Evolutionary conservation across 2,888 invertebrate genomes (phyloP).

Genomic region (Himalopsyche japonica): DNA sequence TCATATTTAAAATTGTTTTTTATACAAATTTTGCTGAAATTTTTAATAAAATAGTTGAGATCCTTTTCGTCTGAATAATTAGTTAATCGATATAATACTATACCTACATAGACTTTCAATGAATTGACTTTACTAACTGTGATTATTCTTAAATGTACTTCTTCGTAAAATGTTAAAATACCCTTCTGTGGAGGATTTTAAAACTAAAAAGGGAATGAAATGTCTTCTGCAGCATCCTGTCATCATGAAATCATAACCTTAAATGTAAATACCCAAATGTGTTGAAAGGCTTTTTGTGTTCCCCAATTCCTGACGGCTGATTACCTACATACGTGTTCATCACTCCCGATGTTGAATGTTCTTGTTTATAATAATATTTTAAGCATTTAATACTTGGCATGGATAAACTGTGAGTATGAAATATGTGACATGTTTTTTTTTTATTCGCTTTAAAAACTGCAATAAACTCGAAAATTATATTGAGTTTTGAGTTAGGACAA

Average conservation of each 20-base stretch:
- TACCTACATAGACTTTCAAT: not conserved
- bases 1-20: too few species aligned
- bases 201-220: not conserved
- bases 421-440: not conserved
- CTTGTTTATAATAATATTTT: not conserved
- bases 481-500: not conserved
- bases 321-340: not conserved
- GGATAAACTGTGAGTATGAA: not conserved
- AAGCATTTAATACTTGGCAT: not conserved
- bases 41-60: not conserved
- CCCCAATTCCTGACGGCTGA: not conserved
- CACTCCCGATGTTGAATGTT: not conserved
- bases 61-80: not conserved
- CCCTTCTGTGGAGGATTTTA: not conserved
- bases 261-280: constrained; percentile 1
- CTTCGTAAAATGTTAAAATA: not conserved
- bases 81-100: not conserved
- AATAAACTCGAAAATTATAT: not conserved
- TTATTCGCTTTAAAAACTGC: not conserved
- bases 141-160: not conserved
- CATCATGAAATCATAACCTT: not conserved
- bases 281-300: not conserved
- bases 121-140: not conserved
- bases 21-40: too few species aligned
- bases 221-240: not conserved